phyloP scores from a whole-genome alignment of 1,140 invertebrate genomes.

The Maniola jurtina region DNA sequence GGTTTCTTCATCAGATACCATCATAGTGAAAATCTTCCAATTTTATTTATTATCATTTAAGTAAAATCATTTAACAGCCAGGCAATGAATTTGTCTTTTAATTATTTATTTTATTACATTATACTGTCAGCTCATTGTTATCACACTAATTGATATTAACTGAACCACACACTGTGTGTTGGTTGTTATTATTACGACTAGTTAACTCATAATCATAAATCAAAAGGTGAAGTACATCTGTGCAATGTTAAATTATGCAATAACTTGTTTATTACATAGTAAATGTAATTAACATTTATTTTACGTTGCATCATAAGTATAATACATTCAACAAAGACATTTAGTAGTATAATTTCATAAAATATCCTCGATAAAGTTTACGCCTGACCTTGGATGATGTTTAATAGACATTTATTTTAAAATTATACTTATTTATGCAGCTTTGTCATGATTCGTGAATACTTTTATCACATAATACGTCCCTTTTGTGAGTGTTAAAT shows the following conservation, averaged over 20 bases:
- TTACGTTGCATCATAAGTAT: neutral
- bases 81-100: neutral
- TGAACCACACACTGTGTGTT: neutral
- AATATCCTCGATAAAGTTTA: too few species aligned
- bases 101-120: too few species aligned
- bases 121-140: too few species aligned
- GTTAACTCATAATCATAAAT: too few species aligned
- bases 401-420: too few species aligned
- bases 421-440: too few species aligned
- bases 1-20: conserved; percentile 56
- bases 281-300: neutral
- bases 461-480: too few species aligned
- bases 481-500: too few species aligned
- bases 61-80: neutral
- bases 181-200: too few species aligned
- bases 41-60: neutral
- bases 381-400: too few species aligned
- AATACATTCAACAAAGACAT: neutral
- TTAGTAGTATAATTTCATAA: neutral
- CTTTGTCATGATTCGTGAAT: too few species aligned
- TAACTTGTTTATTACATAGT: neutral
- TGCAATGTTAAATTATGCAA: neutral
- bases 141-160: neutral
- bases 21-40: conserved; percentile 4
- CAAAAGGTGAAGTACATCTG: too few species aligned